phyloP scores from a whole-genome alignment of 2,797 vertebrate species.

The Gymnodraco acuticeps region DNA sequence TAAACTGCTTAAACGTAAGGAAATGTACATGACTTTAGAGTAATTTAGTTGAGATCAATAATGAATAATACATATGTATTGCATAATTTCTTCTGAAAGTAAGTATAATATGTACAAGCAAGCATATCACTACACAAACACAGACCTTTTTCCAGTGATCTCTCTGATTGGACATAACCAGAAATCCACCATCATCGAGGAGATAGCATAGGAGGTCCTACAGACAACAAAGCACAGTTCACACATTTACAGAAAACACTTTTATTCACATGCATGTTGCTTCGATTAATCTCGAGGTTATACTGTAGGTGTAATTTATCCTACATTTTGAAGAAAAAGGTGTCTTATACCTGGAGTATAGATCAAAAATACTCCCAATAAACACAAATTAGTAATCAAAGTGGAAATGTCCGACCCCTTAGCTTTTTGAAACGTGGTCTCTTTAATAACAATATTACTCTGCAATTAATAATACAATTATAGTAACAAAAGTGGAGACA shows the following conservation, averaged over 20 bases:
- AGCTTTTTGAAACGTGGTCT: no score
- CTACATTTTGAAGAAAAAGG: no score
- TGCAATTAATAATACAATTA: neutral
- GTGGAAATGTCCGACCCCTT: no score
- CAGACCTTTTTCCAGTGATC: constrained; percentile 96
- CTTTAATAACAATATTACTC: no score
- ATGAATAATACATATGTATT: neutral
- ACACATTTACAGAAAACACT: no score
- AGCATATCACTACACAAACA: neutral
- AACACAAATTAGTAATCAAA: no score
- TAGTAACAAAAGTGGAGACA: neutral
- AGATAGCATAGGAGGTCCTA: constrained; percentile 97
- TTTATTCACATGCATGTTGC: no score
- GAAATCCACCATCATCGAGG: constrained; percentile 96
- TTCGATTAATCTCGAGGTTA: no score
- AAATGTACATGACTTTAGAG: neutral
- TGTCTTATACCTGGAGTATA: no score
- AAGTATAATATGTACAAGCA: neutral
- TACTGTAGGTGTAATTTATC: no score
- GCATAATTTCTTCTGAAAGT: neutral
- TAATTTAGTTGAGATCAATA: neutral
- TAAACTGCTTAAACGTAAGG: neutral
- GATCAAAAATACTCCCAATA: no score
- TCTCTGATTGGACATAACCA: constrained; percentile 98
- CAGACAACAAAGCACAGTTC: neutral